A percentile compares a stretch with the other conserved stretches of the same genome.
phyloP scores from a whole-genome alignment of 1,140 invertebrate genomes.

The Zaprionus nigranus region DNA sequence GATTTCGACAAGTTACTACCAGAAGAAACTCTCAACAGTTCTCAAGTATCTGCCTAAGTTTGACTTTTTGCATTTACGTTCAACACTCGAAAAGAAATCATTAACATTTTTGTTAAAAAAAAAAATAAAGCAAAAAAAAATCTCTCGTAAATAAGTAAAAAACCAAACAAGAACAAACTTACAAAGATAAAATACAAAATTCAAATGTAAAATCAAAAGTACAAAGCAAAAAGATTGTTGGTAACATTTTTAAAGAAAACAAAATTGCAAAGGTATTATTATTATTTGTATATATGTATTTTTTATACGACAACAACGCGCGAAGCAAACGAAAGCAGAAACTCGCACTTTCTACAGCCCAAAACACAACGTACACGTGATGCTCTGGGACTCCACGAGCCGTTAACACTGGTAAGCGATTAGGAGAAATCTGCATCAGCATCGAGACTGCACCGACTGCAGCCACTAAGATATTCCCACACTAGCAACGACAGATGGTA shows the following conservation, averaged over 20 bases:
- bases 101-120: conserved; percentile 51
- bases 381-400: conserved; percentile 68
- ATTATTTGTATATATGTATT: conserved; percentile 82
- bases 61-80: conserved; percentile 66
- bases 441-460: not conserved
- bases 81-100: conserved; percentile 43
- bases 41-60: conserved; percentile 62
- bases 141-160: conserved; percentile 14
- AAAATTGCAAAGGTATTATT: conserved; percentile 79
- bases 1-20: conserved; percentile 62
- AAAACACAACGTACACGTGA: conserved; percentile 62
- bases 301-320: conserved; percentile 73
- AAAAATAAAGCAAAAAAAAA: conserved; percentile 23
- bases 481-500: not conserved
- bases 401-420: conserved; percentile 66
- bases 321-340: conserved; percentile 29
- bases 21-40: conserved; percentile 67
- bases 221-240: conserved; percentile 81
- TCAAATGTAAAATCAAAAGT: conserved; percentile 80
- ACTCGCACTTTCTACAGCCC: conserved; percentile 60
- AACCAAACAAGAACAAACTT: conserved; percentile 41
- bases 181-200: conserved; percentile 56
- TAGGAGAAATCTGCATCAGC: conserved; percentile 30
- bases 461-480: not conserved
- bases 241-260: conserved; percentile 70